A percentile compares a stretch with the other conserved stretches of the same genome.
phyloP scores from a whole-genome alignment of 1,140 invertebrate genomes.

The Drosophila sechellia region DNA sequence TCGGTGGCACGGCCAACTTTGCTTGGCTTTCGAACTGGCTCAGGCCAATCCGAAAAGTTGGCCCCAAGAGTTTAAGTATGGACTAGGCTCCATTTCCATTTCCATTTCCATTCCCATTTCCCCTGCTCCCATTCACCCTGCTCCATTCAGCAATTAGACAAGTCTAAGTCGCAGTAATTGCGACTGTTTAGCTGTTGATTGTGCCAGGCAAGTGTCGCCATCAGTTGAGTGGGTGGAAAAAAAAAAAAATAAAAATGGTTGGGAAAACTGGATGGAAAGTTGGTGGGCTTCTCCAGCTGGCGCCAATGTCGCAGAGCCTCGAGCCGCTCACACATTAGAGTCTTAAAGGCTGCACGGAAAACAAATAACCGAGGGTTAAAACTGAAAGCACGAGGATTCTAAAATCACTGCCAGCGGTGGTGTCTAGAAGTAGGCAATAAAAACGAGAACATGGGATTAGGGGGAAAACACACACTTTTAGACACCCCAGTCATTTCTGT shows the following conservation, averaged over 20 bases:
- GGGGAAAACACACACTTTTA: too few species aligned
- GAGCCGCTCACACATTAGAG: slow-evolving; percentile 37
- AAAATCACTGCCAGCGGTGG: neutral
- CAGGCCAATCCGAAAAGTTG: slow-evolving; percentile 30
- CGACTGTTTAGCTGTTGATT: slow-evolving; percentile 62
- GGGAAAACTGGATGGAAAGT: neutral
- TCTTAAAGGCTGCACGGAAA: slow-evolving; percentile 28
- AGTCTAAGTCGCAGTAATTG: slow-evolving; percentile 74
- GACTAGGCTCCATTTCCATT: neutral
- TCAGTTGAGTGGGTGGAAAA: neutral
- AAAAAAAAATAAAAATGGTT: neutral
- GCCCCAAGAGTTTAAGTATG: neutral
- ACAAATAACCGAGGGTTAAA: neutral
- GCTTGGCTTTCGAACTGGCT: neutral
- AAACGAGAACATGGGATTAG: too few species aligned
- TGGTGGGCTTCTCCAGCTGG: slow-evolving; percentile 13
- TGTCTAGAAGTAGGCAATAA: neutral
- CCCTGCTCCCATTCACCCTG: neutral
- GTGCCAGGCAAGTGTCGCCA: slow-evolving; percentile 44
- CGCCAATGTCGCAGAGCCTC: slow-evolving; percentile 18
- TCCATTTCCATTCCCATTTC: neutral
- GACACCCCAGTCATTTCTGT: too few species aligned
- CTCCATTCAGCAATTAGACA: slow-evolving; percentile 63
- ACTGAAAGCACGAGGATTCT: too few species aligned
- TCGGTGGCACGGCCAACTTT: slow-evolving; percentile 32